Evolutionary conservation across 2,113 vertebrate species (phyloP).

Genomic region (Eurypyga helias): DNA sequence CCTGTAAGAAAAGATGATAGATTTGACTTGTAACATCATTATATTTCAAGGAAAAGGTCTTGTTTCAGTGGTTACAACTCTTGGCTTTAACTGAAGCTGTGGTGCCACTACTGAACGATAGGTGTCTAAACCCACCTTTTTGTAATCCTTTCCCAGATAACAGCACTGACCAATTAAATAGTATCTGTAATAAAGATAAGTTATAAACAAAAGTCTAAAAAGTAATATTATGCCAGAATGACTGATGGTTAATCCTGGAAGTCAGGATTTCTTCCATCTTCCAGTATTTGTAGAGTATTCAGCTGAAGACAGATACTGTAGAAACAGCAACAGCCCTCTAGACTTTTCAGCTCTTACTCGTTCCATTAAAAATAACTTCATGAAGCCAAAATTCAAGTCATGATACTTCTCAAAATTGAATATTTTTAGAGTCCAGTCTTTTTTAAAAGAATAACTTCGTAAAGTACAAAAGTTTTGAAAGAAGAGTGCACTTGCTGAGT

Average conservation of each 20-base stretch:
- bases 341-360: not conserved
- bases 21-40: not conserved
- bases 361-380: not conserved
- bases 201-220: not conserved
- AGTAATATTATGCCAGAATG: not conserved
- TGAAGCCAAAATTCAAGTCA: not conserved
- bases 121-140: not conserved
- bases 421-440: not conserved
- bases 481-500: not conserved
- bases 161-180: not conserved
- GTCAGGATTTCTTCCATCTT: not conserved
- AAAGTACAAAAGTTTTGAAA: not conserved
- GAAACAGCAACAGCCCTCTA: not conserved
- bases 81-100: not conserved
- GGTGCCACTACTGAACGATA: not conserved
- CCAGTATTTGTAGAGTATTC: not conserved
- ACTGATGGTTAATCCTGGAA: not conserved
- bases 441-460: not conserved
- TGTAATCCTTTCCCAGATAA: not conserved
- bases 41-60: not conserved
- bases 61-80: not conserved
- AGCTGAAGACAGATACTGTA: not conserved
- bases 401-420: not conserved
- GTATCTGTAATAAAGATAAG: not conserved
- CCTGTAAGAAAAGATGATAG: not conserved